Base-by-base conservation (phyloP, 2,888 invertebrate species). In the Limnephilus auricula region DNA sequence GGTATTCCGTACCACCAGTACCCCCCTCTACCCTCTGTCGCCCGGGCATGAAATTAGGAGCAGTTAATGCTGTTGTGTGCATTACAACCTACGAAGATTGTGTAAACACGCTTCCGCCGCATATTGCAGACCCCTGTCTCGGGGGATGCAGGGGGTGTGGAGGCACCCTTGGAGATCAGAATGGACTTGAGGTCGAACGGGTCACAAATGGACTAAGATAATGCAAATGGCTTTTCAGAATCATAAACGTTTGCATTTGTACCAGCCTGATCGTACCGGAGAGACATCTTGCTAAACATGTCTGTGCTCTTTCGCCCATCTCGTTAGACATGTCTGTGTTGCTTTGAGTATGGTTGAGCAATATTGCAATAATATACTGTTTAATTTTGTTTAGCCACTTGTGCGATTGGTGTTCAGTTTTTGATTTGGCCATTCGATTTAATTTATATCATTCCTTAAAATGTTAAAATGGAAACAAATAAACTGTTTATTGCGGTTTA, bases 1-100 rank as follows among this genome's bases (percentile, higher is more conserved):
- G 92, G 91, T n/a, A 13, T n/a, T 18, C 50, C 50, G 12, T 78
- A 30, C 25, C 86, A 25, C 40, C 50, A 18, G 9, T 18, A 30
- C 2, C 86, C n/a, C n/a, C n/a, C 88, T 45, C 78, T 79, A 94
- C 94, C 94, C 93, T 93, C 93, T 93, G 89, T 90, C 90, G 92
- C 40, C 92, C 88, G 86, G 91, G 92, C 92, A 92, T 92, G 92
- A 92, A 93, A 92, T 93, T 93, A 93, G 93, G 82, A 92, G 86
- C 92, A 90, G 91, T 92, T 92, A 93, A 93, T 93, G 92, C 92
- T 91, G 92, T 90, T 91, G 91, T 91, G 90, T 92, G 92, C 92
- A 92, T 89, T 90, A 92, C 89, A 90, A 90, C 92, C 80, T 91
- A 85, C 88, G 91, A 91, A 91, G 90, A 89, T 91, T 91, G 91